Base-by-base conservation (phyloP, 2,888 invertebrate species). In the Malthinus seriepunctatus region DNA sequence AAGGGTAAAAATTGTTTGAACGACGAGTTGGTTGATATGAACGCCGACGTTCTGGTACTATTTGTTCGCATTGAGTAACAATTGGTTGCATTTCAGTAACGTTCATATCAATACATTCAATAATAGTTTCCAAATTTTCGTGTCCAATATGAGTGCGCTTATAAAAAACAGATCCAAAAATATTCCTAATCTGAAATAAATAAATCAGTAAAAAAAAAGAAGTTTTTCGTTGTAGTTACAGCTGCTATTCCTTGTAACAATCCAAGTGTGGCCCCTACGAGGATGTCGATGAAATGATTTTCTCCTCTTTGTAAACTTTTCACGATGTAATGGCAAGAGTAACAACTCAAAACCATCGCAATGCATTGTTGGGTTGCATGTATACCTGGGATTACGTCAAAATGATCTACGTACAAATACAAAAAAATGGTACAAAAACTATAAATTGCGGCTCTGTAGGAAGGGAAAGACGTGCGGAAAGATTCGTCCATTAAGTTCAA, bases 381-480 rank as follows among this genome's bases (percentile, higher is more conserved):
- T 9, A 39, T 4, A 11, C 50, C 50, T 8, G 8, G 23, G 3
- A 11, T 2, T 23, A 32, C 31, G n/a, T 50, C 50, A 11, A 38
- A 23, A 14, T 39, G 50, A 12, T 50, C 50, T 2, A 50, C 8
- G 11, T 32, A 50, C 1, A 31, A 9, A 39, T 50, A 50, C 12
- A 39, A 10, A 9, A 32, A 38, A n/a, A 38, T 38, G 3, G 32
- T 10, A 12, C 38, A 38, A 39, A 50, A 50, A 3, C 23, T 7
- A 50, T 39, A 50, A 12, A 50, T 10, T 9, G 50, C 38, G 8
- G 50, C 37, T 14, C 38, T 11, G 32, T 10, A 14, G 1, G 50
- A 50, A 32, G 50, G 50, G 31, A 50, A 50, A 0, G 50, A 50
- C 9, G 10, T 38, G 5, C 50, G 50, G 11, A 32, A 12, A 1